Evolutionary conservation across 2,113 vertebrate species (phyloP).

Genomic region (Lipotes vexillifer): DNA sequence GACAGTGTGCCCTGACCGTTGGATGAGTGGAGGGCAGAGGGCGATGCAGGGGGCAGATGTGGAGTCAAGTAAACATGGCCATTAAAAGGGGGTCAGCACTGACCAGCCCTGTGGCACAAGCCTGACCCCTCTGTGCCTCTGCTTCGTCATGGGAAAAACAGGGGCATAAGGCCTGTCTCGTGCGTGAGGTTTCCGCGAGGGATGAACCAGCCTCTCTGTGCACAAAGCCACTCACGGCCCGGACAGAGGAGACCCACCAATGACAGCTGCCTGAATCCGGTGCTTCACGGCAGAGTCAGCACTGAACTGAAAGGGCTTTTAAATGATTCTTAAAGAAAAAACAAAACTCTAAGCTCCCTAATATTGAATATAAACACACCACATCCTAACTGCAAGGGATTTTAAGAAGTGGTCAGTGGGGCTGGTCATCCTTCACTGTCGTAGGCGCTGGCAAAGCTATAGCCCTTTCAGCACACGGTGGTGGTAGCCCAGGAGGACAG

Average conservation of each 20-base stretch:
- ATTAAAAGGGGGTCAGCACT: not conserved
- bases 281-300: fast-evolving
- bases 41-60: fast-evolving
- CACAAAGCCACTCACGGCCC: fast-evolving
- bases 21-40: fast-evolving
- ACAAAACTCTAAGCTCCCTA: not conserved
- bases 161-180: fast-evolving
- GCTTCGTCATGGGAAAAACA: not conserved
- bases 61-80: fast-evolving
- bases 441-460: fast-evolving
- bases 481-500: not conserved
- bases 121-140: not conserved
- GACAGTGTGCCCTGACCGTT: fast-evolving
- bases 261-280: fast-evolving
- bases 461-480: fast-evolving
- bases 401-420: not conserved
- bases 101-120: not conserved
- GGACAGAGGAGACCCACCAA: fast-evolving
- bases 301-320: fast-evolving
- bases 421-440: not conserved
- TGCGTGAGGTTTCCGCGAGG: fast-evolving
- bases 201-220: not conserved
- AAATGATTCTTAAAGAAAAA: not conserved
- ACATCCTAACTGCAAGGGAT: not conserved
- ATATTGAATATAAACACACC: not conserved